Conservation (phyloP, 2,888 invertebrate genomes). For the Cephus spinipes region DNA sequence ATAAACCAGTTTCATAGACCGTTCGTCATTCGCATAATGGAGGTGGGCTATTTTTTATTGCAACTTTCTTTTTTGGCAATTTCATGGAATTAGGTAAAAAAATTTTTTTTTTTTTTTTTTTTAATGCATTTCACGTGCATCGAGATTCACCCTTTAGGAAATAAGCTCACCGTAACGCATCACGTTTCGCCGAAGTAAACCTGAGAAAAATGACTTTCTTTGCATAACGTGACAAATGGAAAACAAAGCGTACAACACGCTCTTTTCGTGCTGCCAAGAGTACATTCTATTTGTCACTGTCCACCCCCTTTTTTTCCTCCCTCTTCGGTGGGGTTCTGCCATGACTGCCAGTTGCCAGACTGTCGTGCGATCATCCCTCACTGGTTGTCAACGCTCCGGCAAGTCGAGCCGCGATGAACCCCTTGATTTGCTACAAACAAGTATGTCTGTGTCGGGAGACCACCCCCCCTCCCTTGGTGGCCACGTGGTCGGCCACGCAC, state of each 20-base stretch:
- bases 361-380: conserved; percentile 45
- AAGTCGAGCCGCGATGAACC: not conserved
- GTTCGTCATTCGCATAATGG: no score
- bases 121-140: no score
- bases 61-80: no score
- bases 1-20: no score
- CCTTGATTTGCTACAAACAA: conserved; percentile 36
- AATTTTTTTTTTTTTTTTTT: no score
- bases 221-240: conserved; percentile 57
- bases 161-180: not conserved
- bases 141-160: not conserved
- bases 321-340: no score
- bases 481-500: conserved; percentile 36
- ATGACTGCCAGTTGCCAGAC: conserved; percentile 25
- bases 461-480: conserved; percentile 11
- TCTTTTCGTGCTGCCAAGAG: conserved; percentile 35
- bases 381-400: conserved; percentile 36
- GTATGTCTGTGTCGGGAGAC: conserved; percentile 37
- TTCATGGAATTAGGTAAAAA: no score
- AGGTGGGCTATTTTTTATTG: no score
- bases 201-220: conserved; percentile 42
- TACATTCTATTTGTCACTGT: conserved; percentile 52
- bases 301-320: conserved; percentile 24
- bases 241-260: conserved; percentile 59
- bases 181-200: not conserved